Percentiles rank a stretch among this genome's conserved stretches.
phyloP scores from a whole-genome alignment of 2,113 vertebrate species.

The Toxostoma redivivum region DNA sequence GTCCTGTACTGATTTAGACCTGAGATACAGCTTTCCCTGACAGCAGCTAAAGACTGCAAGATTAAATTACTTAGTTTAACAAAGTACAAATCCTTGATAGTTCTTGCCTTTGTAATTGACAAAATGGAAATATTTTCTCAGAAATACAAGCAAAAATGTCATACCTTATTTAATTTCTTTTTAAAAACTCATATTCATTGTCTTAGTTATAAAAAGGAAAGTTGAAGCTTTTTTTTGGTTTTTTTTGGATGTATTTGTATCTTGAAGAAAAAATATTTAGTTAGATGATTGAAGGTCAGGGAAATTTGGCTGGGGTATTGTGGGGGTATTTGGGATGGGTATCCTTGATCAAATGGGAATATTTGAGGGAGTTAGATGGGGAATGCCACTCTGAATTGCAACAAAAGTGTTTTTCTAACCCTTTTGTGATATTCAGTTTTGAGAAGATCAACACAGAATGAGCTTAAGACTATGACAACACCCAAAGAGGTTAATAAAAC shows the following conservation, averaged over 20 bases:
- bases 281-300: not conserved
- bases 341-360: fast-evolving
- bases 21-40: not conserved
- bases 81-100: not conserved
- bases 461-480: not conserved
- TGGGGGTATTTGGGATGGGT: fast-evolving
- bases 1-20: not conserved
- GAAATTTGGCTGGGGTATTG: not conserved
- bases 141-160: not conserved
- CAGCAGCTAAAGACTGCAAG: not conserved
- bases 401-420: not conserved
- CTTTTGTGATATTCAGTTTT: not conserved
- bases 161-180: not conserved
- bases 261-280: not conserved
- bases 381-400: not conserved
- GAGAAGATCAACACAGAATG: not conserved
- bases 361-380: not conserved
- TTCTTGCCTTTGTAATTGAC: not conserved
- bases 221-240: not conserved
- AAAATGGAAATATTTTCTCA: not conserved
- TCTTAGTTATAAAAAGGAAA: not conserved
- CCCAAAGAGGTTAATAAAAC: not conserved
- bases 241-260: not conserved
- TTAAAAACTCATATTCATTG: fast-evolving
- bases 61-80: not conserved